Percentiles rank a stretch among this genome's conserved stretches.
These are phyloP conservation scores for Clarias fuscus DNA, from an alignment of 2,797 vertebrate species.

Conservation along the genomic window DNA sequence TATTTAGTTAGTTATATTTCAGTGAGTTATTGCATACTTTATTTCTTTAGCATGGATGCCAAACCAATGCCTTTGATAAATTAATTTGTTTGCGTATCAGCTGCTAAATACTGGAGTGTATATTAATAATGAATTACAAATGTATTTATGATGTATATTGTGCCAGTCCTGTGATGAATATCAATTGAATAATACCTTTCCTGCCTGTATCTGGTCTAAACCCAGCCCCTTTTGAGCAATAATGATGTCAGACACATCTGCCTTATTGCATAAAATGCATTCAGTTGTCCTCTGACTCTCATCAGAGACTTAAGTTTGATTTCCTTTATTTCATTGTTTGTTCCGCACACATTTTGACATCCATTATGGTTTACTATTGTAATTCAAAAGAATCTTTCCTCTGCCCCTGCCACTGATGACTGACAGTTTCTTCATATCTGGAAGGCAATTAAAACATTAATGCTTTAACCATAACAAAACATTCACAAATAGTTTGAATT, in stretches of 20 bases:
- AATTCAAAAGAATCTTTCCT: neutral
- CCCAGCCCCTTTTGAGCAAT: neutral
- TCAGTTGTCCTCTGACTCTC: neutral
- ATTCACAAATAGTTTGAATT: neutral
- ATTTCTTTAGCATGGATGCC: neutral
- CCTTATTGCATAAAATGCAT: neutral
- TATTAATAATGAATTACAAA: constrained; percentile 1
- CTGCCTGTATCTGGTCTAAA: neutral
- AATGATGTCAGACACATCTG: neutral
- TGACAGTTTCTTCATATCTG: neutral
- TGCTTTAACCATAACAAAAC: constrained; percentile 4
- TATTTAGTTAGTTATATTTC: neutral
- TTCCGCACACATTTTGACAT: neutral
- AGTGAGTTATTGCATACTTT: too few relatives aligned
- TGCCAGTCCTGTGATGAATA: neutral
- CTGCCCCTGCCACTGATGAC: neutral
- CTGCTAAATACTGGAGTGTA: neutral
- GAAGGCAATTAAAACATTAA: neutral
- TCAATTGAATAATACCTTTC: neutral
- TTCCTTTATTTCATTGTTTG: neutral
- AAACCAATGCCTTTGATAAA: neutral
- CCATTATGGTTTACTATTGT: neutral
- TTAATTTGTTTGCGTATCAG: neutral
- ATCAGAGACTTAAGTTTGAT: neutral
- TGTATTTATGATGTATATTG: neutral